Base-by-base conservation (phyloP, 92 coral and sea anemone genomes). In the Epizoanthus illoricatus region DNA sequence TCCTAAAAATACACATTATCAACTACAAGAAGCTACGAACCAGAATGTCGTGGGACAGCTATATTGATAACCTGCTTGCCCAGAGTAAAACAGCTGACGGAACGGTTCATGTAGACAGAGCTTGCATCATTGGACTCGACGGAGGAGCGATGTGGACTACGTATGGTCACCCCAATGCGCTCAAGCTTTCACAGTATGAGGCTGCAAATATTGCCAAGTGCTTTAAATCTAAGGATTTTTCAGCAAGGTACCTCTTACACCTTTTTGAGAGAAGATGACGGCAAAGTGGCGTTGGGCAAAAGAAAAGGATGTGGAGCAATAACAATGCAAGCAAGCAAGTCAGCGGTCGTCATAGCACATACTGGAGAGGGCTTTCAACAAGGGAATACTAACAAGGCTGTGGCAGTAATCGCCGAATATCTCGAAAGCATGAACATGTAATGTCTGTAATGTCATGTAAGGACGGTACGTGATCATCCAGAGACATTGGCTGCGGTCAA, bases 1-100 rank as follows among this genome's bases (percentile, higher is more conserved):
- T 0, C 8, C 0, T 43, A 43, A 0, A 43, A 43, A 43, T 43
- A 43, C 8, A 43, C 8, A 43, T 7, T 28, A 43, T 43, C 5
- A 43, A 43, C 49, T 43, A 2, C 36, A 2, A 28, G 36, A 43
- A 43, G 49, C 49, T 5, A 43, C 49, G 18, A 39, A 41, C 4
- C 40, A 75, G 21, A 47, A 89, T 89, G 92, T 85, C 90, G 69
- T 89, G 92, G 92, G 90, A 89, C 90, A 78, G 87, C 36, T 89
- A 89, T 69, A 73, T 89, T 71, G 92, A 89, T 62, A 89, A 89
- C 70, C 87, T 89, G 15, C 0, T 89, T 24, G 92, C 90, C 5
- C 92, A 83, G 73, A 69, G 83, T 5, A 89, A 89, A 55, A 90
- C 83, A 65, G 57, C 74, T 0, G 40, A 59, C 39, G 92, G 92